These are phyloP conservation scores for Geophilus truncorum DNA, from an alignment of 2,888 invertebrate genomes.

Conservation along the genomic window DNA sequence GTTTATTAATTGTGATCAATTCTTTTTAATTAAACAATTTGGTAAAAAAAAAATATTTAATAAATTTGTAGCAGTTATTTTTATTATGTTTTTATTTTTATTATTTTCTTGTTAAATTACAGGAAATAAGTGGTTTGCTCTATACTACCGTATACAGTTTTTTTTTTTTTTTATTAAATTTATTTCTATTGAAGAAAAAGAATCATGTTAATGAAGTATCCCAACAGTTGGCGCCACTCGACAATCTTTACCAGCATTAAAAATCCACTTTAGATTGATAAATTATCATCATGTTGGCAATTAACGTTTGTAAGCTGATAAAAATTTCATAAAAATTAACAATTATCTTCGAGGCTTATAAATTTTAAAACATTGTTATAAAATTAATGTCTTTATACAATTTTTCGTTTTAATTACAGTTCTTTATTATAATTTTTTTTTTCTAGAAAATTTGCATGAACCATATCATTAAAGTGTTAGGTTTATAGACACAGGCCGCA, in stretches of 20 bases:
- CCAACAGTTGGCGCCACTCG: background rate
- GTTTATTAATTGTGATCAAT: constrained; percentile 4
- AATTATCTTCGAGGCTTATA: background rate
- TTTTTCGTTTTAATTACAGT: no score
- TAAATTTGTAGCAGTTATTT: background rate
- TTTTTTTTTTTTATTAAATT: background rate
- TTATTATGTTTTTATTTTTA: background rate
- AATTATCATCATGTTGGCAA: background rate
- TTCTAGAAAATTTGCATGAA: background rate
- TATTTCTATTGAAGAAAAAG: background rate
- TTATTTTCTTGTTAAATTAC: background rate
- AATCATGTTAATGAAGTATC: background rate
- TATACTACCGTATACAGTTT: no score
- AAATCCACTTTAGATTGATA: background rate
- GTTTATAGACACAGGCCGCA: no score
- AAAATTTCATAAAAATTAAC: background rate
- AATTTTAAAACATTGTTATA: background rate
- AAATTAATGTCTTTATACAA: no score
- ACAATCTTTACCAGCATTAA: background rate
- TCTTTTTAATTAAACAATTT: constrained; percentile 10
- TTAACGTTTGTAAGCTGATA: background rate
- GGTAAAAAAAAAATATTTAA: background rate
- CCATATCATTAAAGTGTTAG: background rate
- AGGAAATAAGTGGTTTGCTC: background rate
- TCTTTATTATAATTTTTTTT: background rate